Evolutionary conservation across 2,113 vertebrate species (phyloP).

Genomic region (Caracal caracal): DNA sequence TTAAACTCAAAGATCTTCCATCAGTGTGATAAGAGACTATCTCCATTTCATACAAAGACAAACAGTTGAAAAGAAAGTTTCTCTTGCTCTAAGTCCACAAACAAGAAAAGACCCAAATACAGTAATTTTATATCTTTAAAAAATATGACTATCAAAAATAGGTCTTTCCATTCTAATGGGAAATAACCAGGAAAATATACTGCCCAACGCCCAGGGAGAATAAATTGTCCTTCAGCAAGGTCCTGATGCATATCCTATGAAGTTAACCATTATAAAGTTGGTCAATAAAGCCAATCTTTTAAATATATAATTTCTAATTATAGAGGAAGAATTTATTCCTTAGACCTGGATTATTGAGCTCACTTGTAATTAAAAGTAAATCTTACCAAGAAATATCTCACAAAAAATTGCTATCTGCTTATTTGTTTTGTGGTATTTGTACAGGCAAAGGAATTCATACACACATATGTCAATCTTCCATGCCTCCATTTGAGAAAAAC

Average conservation of each 20-base stretch:
- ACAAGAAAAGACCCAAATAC: background rate
- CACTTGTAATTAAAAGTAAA: slow-evolving; percentile 69
- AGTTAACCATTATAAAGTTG: slow-evolving; percentile 62
- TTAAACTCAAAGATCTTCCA: background rate
- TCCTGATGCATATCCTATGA: background rate
- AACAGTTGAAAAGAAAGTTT: background rate
- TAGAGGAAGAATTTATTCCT: slow-evolving; percentile 60
- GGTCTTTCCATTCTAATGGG: background rate
- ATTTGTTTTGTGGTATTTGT: background rate
- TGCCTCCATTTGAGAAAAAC: background rate
- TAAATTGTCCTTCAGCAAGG: slow-evolving; percentile 24
- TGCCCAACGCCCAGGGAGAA: background rate
- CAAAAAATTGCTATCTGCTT: background rate
- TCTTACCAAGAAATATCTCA: slow-evolving; percentile 62
- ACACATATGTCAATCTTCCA: background rate
- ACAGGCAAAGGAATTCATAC: background rate
- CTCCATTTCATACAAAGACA: background rate
- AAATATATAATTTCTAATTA: slow-evolving; percentile 61
- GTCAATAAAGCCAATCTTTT: slow-evolving; percentile 71
- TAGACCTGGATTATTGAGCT: slow-evolving; percentile 53
- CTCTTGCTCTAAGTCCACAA: background rate
- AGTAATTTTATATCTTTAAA: slow-evolving; percentile 6
- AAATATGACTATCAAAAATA: background rate
- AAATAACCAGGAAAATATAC: background rate
- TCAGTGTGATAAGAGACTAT: background rate